phyloP scores from a whole-genome alignment of 1,140 invertebrate genomes.

The Ctenoplectra terminalis region DNA sequence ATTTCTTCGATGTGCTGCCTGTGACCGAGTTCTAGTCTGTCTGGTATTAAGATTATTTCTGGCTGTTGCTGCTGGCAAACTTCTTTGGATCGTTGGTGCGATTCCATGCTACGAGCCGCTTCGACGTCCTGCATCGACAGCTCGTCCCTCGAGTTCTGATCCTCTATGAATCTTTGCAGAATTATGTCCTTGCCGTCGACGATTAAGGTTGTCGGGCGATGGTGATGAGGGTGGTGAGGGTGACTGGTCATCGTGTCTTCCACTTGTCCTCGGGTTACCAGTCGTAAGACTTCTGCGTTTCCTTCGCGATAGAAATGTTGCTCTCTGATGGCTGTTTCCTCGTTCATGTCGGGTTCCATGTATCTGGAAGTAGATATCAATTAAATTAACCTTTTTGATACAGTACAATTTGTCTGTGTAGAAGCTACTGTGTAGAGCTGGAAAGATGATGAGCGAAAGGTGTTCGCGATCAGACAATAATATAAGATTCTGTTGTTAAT shows the following conservation, averaged over 20 bases:
- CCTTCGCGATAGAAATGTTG: slow-evolving; percentile 91
- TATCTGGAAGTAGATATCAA: slow-evolving; percentile 57
- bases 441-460: too few relatives aligned
- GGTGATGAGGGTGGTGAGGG: slow-evolving; percentile 24
- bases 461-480: too few relatives aligned
- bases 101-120: slow-evolving; percentile 70
- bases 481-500: too few relatives aligned
- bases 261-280: slow-evolving; percentile 88
- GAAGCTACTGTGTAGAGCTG: too few relatives aligned
- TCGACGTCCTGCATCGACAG: slow-evolving; percentile 74
- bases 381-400: too few relatives aligned
- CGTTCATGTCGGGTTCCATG: slow-evolving; percentile 75
- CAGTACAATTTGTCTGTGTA: too few relatives aligned
- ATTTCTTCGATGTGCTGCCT: slow-evolving; percentile 75
- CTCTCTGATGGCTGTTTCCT: slow-evolving; percentile 83
- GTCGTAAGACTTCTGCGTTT: slow-evolving; percentile 90
- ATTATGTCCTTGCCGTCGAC: slow-evolving; percentile 91
- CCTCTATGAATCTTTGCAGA: slow-evolving; percentile 91
- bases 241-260: slow-evolving; percentile 82
- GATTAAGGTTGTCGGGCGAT: slow-evolving; percentile 81
- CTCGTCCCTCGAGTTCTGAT: slow-evolving; percentile 84
- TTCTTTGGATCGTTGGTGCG: slow-evolving; percentile 82
- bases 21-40: slow-evolving; percentile 73
- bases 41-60: slow-evolving; percentile 83
- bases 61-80: slow-evolving; percentile 83